Conservation (phyloP, 2,113 vertebrate species). For the Casuarius casuarius region DNA sequence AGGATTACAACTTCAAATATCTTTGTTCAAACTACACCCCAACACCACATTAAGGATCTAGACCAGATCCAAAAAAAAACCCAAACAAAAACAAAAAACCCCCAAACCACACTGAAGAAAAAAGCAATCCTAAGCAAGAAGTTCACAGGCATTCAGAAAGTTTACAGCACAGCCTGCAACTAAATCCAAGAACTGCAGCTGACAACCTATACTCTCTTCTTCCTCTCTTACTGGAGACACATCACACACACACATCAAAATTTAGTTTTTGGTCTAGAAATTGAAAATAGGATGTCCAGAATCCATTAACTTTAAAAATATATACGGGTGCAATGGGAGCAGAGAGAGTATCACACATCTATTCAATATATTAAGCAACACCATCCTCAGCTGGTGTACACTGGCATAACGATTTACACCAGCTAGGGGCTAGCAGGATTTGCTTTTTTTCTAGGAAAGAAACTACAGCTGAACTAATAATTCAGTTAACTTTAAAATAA, state of each 20-base stretch:
- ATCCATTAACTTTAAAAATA: not conserved
- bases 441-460: not conserved
- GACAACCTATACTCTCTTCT: not conserved
- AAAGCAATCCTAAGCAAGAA: not conserved
- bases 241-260: not conserved
- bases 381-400: slow-evolving; percentile 47
- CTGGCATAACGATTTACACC: slow-evolving; percentile 39
- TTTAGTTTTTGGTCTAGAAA: not conserved
- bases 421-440: not conserved
- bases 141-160: not conserved
- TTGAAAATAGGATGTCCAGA: not conserved
- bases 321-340: not conserved
- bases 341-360: not conserved
- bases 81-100: not conserved
- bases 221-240: not conserved
- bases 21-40: not conserved
- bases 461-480: not conserved
- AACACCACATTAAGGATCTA: not conserved
- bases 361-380: slow-evolving; percentile 46
- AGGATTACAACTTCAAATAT: not conserved
- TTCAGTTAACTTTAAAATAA: not conserved
- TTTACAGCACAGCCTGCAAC: not conserved
- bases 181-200: not conserved
- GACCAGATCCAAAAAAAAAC: not conserved
- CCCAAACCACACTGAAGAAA: fast-evolving